These are phyloP conservation scores for Drosophila austrosaltans DNA, from an alignment of 2,888 invertebrate genomes.

Conservation along the genomic window DNA sequence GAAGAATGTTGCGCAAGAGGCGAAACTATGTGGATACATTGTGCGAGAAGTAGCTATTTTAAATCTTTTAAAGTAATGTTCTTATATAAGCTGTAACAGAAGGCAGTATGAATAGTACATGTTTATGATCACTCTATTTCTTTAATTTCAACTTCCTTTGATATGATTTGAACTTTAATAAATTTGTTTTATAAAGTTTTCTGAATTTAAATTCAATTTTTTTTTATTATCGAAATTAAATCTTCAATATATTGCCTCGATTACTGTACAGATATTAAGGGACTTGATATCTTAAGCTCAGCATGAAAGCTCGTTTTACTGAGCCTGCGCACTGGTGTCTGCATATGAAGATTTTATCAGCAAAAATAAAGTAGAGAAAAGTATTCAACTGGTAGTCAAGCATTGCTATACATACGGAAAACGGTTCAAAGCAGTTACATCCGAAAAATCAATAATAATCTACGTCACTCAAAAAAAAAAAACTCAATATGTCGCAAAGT, in stretches of 20 bases:
- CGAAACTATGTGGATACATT: not conserved
- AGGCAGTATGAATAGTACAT: too few species aligned
- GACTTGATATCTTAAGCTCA: not conserved
- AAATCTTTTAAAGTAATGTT: too few species aligned
- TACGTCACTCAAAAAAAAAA: conserved; percentile 21
- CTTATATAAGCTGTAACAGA: too few species aligned
- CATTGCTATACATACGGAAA: conserved; percentile 48
- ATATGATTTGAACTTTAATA: too few species aligned
- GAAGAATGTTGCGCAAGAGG: not conserved
- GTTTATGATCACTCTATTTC: not conserved
- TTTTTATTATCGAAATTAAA: not conserved
- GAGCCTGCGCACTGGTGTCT: conserved; percentile 27
- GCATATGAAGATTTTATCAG: conserved; percentile 10
- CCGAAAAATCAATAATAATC: conserved; percentile 71
- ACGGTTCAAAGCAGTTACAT: conserved; percentile 41
- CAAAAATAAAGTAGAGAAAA: not conserved
- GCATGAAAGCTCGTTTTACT: conserved; percentile 20
- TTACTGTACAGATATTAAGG: not conserved
- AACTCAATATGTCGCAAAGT: conserved; percentile 66
- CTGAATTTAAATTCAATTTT: not conserved
- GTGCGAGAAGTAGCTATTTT: too few species aligned
- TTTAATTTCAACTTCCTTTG: too few species aligned
- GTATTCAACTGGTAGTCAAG: conserved; percentile 71
- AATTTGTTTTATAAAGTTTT: not conserved
- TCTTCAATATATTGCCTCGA: not conserved